Base-by-base conservation (phyloP, 2,113 vertebrate species). In the Tenrec ecaudatus region DNA sequence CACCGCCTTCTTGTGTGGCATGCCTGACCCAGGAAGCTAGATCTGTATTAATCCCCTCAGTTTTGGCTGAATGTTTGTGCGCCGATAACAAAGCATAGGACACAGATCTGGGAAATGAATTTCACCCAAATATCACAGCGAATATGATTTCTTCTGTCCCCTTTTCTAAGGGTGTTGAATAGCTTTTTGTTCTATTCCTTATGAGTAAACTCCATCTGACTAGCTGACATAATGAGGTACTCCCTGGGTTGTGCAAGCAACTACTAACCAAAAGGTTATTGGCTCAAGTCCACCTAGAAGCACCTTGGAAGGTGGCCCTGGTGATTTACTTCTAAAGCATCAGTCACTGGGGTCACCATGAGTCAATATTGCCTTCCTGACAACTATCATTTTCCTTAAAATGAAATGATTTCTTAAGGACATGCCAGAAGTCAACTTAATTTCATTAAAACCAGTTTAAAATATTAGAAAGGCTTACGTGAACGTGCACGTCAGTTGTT, bases 401-500 rank as follows among this genome's bases (percentile, higher is more conserved):
- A 31, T 53, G 40, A 78, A 78, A 53, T 78, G 5, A 53, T 27
- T 53, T 78, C 12, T 73, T 71, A 19, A 58, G 9, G 2, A 71
- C 79, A 71, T 29, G n/a, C 38, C 31, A 86, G 23, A 82, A 88
- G 66, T 66, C 2, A 40, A 57, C 38, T 91, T 57, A n/a, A 33
- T 66, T 90, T 88, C 31, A 66, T 76, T 71, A 86, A 89, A 66
- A 78, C 82, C 71, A 75, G 19, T 78, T 86, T 36, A 3, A 92
- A 82, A 64, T 79, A 47, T 58, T 38, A 80, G 11, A 57, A 73
- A 91, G 62, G 53, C 60, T 29, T 82, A 33, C 62, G 25, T 89
- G 40, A 89, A 91, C 90, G 62, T 76, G 19, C 83, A 73, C 82
- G 36, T 81, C 29, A 76, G 33, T 47, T 95, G 82, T 81, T 88